Conservation (phyloP, 2,113 vertebrate genomes). For the Cyanoderma ruficeps region DNA sequence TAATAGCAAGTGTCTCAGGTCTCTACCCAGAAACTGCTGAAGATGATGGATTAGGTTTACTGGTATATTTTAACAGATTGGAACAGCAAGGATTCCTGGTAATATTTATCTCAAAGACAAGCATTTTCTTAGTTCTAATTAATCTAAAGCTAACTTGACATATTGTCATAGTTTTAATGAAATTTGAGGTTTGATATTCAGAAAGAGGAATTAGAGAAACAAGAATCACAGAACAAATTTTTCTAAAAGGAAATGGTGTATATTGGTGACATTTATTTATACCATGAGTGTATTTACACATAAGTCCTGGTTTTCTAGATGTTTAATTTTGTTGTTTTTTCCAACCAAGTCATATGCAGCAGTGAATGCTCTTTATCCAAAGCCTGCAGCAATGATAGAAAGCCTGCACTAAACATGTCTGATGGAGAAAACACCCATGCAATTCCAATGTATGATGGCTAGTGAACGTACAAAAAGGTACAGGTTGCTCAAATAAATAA, state of each 20-base stretch:
- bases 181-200: neutral
- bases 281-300: neutral
- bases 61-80: neutral
- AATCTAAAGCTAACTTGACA: neutral
- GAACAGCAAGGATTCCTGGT: neutral
- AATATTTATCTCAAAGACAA: neutral
- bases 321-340: neutral
- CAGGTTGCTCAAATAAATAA: neutral
- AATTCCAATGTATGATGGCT: neutral
- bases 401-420: neutral
- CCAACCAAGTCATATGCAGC: fast-evolving
- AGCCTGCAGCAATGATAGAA: neutral
- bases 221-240: neutral
- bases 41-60: neutral
- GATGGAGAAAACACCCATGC: neutral
- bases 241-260: neutral
- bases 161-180: neutral
- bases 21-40: neutral
- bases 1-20: neutral
- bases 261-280: neutral
- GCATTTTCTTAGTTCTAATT: neutral
- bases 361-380: neutral
- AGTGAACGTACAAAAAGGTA: neutral
- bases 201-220: neutral
- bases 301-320: neutral